Percentiles rank a stretch among this genome's conserved stretches.
Evolutionary conservation across 2,797 vertebrate species (phyloP).

Genomic region (Macropodus opercularis): DNA sequence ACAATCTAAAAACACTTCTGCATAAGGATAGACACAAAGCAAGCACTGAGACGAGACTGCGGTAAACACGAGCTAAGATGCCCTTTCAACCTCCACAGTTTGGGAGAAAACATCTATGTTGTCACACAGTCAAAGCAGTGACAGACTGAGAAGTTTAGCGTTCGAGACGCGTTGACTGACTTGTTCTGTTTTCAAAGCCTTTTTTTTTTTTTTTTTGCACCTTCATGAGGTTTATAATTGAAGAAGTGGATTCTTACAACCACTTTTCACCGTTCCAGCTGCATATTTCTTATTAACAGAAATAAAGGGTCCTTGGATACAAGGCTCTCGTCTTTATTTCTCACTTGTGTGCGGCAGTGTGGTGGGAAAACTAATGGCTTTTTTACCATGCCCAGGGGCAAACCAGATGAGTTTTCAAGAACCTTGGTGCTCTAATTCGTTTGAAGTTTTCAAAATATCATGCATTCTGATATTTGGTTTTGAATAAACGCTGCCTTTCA

Average conservation of each 20-base stretch:
- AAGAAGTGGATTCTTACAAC: conserved; percentile 50
- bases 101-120: conserved; percentile 21
- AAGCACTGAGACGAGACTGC: conserved; percentile 28
- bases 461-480: conserved; percentile 63
- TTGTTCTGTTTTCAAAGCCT: conserved; percentile 46
- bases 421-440: conserved; percentile 69
- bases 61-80: conserved; percentile 18
- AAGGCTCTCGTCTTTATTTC: conserved; percentile 63
- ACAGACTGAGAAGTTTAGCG: conserved; percentile 23
- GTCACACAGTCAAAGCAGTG: conserved; percentile 41
- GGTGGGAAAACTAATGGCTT: conserved; percentile 69
- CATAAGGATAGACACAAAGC: conserved; percentile 22
- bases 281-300: conserved; percentile 58
- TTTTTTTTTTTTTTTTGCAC: conserved; percentile 21
- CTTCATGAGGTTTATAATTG: conserved; percentile 44
- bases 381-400: conserved; percentile 64
- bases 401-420: conserved; percentile 67
- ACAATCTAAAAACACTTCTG: conserved; percentile 21
- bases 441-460: conserved; percentile 75
- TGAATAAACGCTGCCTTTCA: conserved; percentile 68
- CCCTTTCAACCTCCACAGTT: conserved; percentile 33
- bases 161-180: conserved; percentile 29
- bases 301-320: conserved; percentile 57
- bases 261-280: conserved; percentile 45
- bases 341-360: conserved; percentile 36